Evolutionary conservation across 2,797 vertebrate species (phyloP).

Genomic region (Loris lydekkerianus): DNA sequence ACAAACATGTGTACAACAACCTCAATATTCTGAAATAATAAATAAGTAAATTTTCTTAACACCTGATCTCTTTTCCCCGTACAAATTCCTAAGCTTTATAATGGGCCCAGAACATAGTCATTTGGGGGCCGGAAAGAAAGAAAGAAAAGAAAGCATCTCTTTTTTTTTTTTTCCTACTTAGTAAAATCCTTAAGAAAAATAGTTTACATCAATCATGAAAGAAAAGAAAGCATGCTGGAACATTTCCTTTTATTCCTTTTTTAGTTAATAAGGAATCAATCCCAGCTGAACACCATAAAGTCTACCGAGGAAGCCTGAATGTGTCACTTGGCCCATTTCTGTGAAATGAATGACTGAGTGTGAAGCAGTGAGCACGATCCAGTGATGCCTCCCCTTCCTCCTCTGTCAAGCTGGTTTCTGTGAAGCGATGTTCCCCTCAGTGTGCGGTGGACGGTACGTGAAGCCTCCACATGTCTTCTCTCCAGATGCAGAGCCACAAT

Average conservation of each 20-base stretch:
- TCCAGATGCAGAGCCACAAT: background rate
- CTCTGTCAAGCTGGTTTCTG: background rate
- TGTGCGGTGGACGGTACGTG: accelerated
- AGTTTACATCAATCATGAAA: background rate
- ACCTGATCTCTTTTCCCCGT: background rate
- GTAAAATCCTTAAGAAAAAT: conserved; percentile 13
- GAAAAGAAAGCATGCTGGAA: background rate
- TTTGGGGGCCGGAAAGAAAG: background rate
- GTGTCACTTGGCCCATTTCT: accelerated
- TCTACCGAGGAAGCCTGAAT: background rate
- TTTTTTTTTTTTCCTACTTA: background rate
- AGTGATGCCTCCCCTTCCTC: background rate
- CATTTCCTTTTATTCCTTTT: background rate
- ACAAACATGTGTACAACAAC: too few relatives aligned
- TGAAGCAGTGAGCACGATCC: accelerated
- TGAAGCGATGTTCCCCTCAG: accelerated
- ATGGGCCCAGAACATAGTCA: background rate
- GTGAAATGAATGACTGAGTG: too few relatives aligned
- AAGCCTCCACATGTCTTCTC: background rate
- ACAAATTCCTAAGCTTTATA: background rate
- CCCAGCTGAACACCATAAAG: background rate
- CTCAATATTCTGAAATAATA: too few relatives aligned
- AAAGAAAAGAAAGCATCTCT: background rate
- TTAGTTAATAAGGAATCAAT: background rate
- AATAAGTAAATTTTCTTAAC: background rate